phyloP scores from a whole-genome alignment of 2,797 vertebrate genomes.

The Kryptolebias ocellatus region DNA sequence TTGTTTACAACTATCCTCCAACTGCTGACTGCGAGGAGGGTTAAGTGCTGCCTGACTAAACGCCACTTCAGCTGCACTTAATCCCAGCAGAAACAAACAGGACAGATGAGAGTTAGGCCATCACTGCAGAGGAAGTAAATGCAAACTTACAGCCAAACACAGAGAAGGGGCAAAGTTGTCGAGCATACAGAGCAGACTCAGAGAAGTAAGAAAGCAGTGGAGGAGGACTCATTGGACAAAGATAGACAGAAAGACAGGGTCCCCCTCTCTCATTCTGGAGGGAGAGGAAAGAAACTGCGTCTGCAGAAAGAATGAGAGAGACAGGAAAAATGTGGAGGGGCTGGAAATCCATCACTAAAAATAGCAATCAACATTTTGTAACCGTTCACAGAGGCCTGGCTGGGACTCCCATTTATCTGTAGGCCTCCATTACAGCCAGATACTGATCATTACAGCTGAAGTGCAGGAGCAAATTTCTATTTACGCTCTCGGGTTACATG shows the following conservation, averaged over 20 bases:
- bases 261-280: slow-evolving; percentile 66
- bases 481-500: no score
- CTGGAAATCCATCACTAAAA: slow-evolving; percentile 29
- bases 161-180: slow-evolving; percentile 68
- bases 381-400: not conserved
- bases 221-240: slow-evolving; percentile 61
- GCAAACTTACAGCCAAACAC: slow-evolving; percentile 72
- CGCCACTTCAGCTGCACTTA: not conserved
- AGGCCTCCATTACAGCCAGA: no score
- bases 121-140: slow-evolving; percentile 46
- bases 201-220: slow-evolving; percentile 46
- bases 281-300: slow-evolving; percentile 62
- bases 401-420: not conserved
- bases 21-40: not conserved
- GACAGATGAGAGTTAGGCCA: not conserved
- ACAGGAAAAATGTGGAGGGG: slow-evolving; percentile 31
- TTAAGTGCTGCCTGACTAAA: slow-evolving; percentile 3
- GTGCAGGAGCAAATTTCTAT: no score
- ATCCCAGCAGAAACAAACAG: not conserved
- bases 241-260: slow-evolving; percentile 67
- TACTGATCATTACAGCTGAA: no score
- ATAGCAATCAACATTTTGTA: slow-evolving; percentile 12
- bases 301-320: slow-evolving; percentile 70
- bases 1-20: slow-evolving; percentile 25
- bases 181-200: slow-evolving; percentile 56